Base-by-base conservation (phyloP, 1,140 invertebrate species). In the Drosophila pseudoobscura region DNA sequence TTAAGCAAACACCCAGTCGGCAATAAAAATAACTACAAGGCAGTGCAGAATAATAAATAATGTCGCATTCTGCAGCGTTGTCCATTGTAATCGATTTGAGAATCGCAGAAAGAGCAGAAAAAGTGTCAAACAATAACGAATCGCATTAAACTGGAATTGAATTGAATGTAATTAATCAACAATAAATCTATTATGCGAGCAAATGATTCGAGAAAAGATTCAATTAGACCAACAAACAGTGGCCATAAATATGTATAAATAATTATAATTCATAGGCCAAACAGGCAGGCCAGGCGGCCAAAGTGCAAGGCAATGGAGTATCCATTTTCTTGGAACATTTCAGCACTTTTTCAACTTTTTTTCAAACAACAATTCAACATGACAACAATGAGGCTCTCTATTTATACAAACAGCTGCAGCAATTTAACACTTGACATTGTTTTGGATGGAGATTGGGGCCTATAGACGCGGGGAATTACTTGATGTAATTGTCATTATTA, bases 371-470 rank as follows among this genome's bases (percentile, higher is more conserved):
- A 52, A 68, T 13, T 13, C 35, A 50, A 61, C 24, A 52, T 56
- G 51, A 53, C 53, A 69, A 62, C 65, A 75, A 70, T 70, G 70
- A 52, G 49, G 43, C 31, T 29, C 9, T 39, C 20, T 4, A 17
- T n/a, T 1, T 39, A 39, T 22, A 31, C 51, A 69, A 41, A 65
- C 65, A 69, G 63, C 65, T 69, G 65, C 65, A 57, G 20, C 64
- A 13, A 50, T 71, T 80, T 41, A 83, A 68, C 75, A 79, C 83
- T 87, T 87, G 83, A 87, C 83, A 87, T 88, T 87, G 83, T 88
- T 87, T 83, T 46, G 41, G 31, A 43, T 26, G 24, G 24, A 26
- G 24, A 35, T 39, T 31, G 15, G 31, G 22, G 41, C 24, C 31
- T 45, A 8, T 47, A 3, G 45, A 17, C 24, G n/a, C 22, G 31